Evolutionary conservation across 2,113 vertebrate species (phyloP).

Genomic region (Brachyistius frenatus): DNA sequence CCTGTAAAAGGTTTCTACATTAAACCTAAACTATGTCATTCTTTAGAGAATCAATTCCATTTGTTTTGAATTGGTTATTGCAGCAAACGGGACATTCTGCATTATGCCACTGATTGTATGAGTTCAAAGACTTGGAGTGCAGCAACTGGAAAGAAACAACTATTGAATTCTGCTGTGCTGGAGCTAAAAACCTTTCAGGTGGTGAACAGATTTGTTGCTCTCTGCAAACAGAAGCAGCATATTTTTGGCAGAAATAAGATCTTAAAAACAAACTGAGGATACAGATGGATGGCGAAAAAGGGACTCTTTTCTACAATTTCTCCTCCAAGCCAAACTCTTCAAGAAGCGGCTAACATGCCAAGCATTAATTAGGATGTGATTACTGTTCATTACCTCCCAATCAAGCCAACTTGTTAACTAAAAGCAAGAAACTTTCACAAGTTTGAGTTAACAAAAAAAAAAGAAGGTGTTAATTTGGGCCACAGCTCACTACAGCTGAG

Average conservation of each 20-base stretch:
- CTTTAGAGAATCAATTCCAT: not conserved
- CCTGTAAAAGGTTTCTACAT: not conserved
- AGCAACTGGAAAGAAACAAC: constrained; percentile 4
- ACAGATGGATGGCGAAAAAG: not conserved
- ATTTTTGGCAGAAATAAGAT: not conserved
- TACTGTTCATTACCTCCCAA: not conserved
- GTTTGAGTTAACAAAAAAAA: not conserved
- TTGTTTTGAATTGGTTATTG: not conserved
- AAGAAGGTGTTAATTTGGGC: not conserved
- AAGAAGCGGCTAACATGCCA: not conserved
- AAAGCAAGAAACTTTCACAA: not conserved
- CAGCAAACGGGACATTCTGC: not conserved
- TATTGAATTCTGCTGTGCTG: not conserved
- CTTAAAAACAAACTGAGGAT: not conserved
- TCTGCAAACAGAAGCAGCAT: not conserved
- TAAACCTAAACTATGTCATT: not conserved
- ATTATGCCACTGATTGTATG: not conserved
- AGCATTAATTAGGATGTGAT: not conserved
- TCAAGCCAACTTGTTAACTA: not conserved
- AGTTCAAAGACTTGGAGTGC: not conserved
- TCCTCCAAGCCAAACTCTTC: not conserved
- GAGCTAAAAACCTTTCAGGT: not conserved
- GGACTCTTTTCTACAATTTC: not conserved
- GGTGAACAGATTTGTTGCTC: constrained; percentile 14
- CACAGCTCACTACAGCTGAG: not conserved